A percentile compares a stretch with the other conserved stretches of the same genome.
Evolutionary conservation across 2,888 invertebrate species (phyloP).

Genomic region (Oxyscelio sp.): DNA sequence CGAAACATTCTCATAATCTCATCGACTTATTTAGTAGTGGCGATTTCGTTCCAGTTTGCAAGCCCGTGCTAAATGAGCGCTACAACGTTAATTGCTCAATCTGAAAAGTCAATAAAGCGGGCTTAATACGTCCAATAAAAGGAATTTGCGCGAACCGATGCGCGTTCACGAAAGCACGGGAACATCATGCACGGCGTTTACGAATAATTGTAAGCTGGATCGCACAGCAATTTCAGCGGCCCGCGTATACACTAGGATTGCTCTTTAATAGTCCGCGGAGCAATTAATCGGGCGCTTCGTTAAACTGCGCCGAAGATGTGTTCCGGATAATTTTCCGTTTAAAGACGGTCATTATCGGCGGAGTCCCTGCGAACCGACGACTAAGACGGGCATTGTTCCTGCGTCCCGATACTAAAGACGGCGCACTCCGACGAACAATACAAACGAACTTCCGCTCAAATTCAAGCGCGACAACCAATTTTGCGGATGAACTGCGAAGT

Average conservation of each 20-base stretch:
- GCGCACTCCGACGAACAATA: conserved; percentile 33
- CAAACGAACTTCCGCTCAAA: conserved; percentile 38
- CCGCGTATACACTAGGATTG: conserved; percentile 72
- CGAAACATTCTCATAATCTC: conserved; percentile 32
- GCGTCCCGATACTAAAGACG: conserved; percentile 34
- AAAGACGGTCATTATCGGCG: conserved; percentile 80
- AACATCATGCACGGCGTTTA: conserved; percentile 48
- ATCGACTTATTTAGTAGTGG: conserved; percentile 52
- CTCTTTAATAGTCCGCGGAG: conserved; percentile 75
- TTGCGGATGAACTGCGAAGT: conserved; percentile 33
- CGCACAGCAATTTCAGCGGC: conserved; percentile 63
- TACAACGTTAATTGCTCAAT: conserved; percentile 69
- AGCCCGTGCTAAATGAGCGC: conserved; percentile 61
- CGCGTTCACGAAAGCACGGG: conserved; percentile 47
- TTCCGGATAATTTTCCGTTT: conserved; percentile 75
- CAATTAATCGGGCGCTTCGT: conserved; percentile 75
- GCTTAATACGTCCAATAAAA: conserved; percentile 68
- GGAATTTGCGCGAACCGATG: conserved; percentile 65
- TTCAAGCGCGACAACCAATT: conserved; percentile 47
- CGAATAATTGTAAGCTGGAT: conserved; percentile 66
- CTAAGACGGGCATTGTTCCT: conserved; percentile 50
- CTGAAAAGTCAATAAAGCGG: conserved; percentile 71
- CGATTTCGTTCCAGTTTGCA: conserved; percentile 65
- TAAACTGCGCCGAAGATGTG: conserved; percentile 72
- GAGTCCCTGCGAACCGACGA: conserved; percentile 36